Conservation (phyloP, 1,140 invertebrate species). For the Rhagoletis pomonella region DNA sequence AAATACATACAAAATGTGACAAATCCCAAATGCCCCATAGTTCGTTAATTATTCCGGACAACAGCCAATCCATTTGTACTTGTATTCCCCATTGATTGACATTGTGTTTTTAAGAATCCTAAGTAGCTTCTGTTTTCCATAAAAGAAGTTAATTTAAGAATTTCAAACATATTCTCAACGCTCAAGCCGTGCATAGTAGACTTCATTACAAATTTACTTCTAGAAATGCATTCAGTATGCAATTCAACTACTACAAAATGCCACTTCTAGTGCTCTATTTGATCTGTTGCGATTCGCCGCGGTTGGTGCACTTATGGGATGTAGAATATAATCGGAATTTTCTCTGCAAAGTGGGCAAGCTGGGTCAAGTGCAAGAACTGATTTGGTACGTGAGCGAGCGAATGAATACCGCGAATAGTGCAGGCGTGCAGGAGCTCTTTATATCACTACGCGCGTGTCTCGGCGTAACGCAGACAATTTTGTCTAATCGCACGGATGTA, state of each 20-base stretch:
- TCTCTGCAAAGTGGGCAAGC: neutral
- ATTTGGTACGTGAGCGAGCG: conserved; percentile 66
- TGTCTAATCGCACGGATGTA: conserved; percentile 62
- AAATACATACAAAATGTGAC: neutral
- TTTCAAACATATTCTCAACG: neutral
- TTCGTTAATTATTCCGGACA: conserved; percentile 8
- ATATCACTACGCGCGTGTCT: conserved; percentile 54
- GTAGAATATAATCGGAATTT: neutral
- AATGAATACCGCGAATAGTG: conserved; percentile 49
- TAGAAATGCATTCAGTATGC: neutral
- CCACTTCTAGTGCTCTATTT: neutral
- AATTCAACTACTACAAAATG: neutral
- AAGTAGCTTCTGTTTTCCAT: neutral
- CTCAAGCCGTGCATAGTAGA: too few species aligned
- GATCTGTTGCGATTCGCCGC: neutral
- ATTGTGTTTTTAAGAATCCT: neutral
- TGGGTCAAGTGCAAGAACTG: conserved; percentile 60
- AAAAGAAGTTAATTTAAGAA: neutral
- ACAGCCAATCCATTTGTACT: neutral
- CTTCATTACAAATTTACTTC: neutral
- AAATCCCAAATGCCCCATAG: neutral
- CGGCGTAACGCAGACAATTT: conserved; percentile 60
- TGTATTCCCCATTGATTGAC: neutral
- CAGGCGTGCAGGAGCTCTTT: conserved; percentile 61
- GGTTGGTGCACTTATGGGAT: neutral